Percentiles rank a stretch among this genome's conserved stretches.
phyloP scores from a whole-genome alignment of 2,888 invertebrate species.

The Sericinus montela region DNA sequence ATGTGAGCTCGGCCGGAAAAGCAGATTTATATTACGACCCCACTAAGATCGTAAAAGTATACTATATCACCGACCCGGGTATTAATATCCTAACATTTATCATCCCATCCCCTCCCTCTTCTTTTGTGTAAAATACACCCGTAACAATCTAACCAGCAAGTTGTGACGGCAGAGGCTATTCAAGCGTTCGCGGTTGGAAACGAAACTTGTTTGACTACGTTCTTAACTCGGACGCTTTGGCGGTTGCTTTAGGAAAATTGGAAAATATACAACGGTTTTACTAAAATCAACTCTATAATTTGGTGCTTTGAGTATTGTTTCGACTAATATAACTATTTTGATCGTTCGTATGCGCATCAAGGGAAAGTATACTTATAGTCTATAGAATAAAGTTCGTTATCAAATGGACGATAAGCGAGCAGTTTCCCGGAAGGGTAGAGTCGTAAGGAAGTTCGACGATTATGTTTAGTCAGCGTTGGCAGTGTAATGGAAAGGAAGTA shows the following conservation, averaged over 20 bases:
- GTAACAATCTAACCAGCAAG: conserved; percentile 66
- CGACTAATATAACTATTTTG: conserved; percentile 15
- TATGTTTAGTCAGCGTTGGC: conserved; percentile 76
- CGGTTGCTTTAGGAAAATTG: conserved; percentile 73
- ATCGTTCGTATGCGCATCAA: conserved; percentile 20
- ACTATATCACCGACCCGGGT: conserved; percentile 62
- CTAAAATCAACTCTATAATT: conserved; percentile 25
- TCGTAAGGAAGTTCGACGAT: conserved; percentile 79
- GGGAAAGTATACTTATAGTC: conserved; percentile 37
- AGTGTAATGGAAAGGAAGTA: conserved; percentile 76
- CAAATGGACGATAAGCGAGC: conserved; percentile 36
- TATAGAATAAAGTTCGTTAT: conserved; percentile 46
- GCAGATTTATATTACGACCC: conserved; percentile 74
- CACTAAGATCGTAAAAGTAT: conserved; percentile 79
- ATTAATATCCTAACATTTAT: conserved; percentile 76
- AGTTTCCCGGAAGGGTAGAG: conserved; percentile 74
- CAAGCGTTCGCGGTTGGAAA: conserved; percentile 68
- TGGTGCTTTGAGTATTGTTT: conserved; percentile 17
- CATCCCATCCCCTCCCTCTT: conserved; percentile 66
- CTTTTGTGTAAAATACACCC: conserved; percentile 75
- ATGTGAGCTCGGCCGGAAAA: conserved; percentile 56
- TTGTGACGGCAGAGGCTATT: conserved; percentile 70
- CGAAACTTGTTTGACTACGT: conserved; percentile 70
- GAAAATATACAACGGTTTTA: conserved; percentile 42
- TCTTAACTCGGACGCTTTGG: conserved; percentile 75